phyloP scores from a whole-genome alignment of 2,888 invertebrate genomes.

The Thera obeliscata region DNA sequence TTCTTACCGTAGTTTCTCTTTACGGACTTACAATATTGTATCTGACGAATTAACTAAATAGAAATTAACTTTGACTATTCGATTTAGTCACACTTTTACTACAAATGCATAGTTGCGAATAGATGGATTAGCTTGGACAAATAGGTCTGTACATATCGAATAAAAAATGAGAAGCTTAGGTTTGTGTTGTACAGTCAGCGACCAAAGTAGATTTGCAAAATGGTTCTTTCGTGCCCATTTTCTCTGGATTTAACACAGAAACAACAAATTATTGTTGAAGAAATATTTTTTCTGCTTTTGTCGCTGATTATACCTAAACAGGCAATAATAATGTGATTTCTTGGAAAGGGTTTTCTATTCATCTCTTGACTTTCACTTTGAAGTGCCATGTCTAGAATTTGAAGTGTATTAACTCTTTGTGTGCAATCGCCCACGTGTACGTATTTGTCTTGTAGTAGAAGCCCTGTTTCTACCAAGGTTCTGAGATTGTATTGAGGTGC shows the following conservation, averaged over 20 bases:
- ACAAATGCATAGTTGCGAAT: conserved; percentile 36
- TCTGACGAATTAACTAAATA: conserved; percentile 25
- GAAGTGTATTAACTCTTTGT: conserved; percentile 29
- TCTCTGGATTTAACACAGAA: too few species aligned
- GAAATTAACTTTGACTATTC: conserved; percentile 14
- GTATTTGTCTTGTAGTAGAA: conserved; percentile 11
- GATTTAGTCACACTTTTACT: conserved; percentile 30
- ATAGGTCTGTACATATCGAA: conserved; percentile 58
- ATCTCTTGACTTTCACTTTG: conserved; percentile 50
- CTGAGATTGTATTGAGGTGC: too few species aligned
- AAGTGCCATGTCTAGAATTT: conserved; percentile 70
- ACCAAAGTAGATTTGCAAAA: too few species aligned
- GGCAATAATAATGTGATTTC: conserved; percentile 46
- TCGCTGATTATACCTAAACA: conserved; percentile 35
- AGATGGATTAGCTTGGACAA: conserved; percentile 40
- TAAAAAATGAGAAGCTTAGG: conserved; percentile 49
- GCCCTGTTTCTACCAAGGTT: background rate
- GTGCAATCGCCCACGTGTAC: conserved; percentile 27
- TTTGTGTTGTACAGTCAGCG: conserved; percentile 35
- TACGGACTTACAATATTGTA: conserved; percentile 37
- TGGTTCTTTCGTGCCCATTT: too few species aligned
- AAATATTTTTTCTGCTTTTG: background rate
- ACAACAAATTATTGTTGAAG: too few species aligned
- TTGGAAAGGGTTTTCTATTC: conserved; percentile 39
- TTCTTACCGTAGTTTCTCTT: conserved; percentile 39